Evolutionary conservation across 2,797 vertebrate species (phyloP).

Genomic region (Sebastes nivosus): DNA sequence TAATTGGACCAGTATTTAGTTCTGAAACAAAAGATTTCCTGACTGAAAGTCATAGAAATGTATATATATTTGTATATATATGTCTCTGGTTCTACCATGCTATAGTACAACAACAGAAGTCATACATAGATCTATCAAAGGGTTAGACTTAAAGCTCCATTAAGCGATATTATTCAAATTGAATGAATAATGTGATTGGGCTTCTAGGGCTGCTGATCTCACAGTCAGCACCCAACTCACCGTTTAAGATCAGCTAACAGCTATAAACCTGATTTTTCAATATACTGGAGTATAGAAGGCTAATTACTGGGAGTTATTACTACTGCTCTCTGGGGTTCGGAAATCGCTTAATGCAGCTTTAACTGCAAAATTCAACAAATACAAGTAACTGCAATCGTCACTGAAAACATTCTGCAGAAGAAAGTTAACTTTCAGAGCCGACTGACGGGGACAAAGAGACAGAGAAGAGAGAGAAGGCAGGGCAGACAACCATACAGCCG

Average conservation of each 20-base stretch:
- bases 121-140: background rate
- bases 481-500: constrained; percentile 24
- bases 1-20: background rate
- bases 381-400: background rate
- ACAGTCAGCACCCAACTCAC: background rate
- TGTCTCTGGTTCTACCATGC: constrained; percentile 66
- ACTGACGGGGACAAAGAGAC: constrained; percentile 1
- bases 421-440: constrained; percentile 5
- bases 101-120: background rate
- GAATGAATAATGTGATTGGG: background rate
- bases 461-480: background rate
- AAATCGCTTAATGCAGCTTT: constrained; percentile 51
- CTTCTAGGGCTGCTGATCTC: background rate
- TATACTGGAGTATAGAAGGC: background rate
- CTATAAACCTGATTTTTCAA: background rate
- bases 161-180: constrained; percentile 23
- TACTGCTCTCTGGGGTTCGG: background rate
- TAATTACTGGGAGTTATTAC: background rate
- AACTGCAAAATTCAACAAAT: constrained; percentile 5
- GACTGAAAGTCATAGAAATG: background rate
- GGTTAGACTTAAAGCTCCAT: constrained; percentile 43
- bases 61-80: background rate
- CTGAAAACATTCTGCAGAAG: background rate
- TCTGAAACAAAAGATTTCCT: background rate
- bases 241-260: background rate